phyloP scores from a whole-genome alignment of 1,140 invertebrate species.

The Drosophila lowei region DNA sequence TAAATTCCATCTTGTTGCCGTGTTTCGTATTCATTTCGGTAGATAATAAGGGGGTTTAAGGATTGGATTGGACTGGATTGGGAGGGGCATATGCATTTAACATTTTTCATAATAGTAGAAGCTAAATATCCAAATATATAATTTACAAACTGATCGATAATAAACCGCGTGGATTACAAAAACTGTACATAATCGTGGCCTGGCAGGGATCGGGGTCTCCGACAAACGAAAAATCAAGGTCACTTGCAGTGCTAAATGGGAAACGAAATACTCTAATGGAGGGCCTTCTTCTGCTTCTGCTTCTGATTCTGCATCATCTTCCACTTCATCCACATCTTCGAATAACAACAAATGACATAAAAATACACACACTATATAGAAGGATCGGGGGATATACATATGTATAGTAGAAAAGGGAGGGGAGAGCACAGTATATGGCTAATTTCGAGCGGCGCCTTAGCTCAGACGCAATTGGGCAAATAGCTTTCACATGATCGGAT shows the following conservation, averaged over 20 bases:
- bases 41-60: neutral
- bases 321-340: neutral
- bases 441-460: conserved; percentile 46
- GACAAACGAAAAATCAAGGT: conserved; percentile 42
- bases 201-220: conserved; percentile 7
- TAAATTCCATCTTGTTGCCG: conserved; percentile 65
- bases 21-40: conserved; percentile 19
- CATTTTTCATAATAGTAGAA: conserved; percentile 23
- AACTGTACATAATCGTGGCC: conserved; percentile 34
- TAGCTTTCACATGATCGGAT: conserved; percentile 82
- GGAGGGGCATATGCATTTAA: conserved; percentile 1
- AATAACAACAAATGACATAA: conserved; percentile 50
- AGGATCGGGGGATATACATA: neutral
- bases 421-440: conserved; percentile 33
- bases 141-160: conserved; percentile 26
- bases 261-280: conserved; percentile 60
- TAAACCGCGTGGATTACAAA: conserved; percentile 25
- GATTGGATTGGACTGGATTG: neutral
- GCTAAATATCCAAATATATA: conserved; percentile 22
- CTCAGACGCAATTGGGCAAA: conserved; percentile 67
- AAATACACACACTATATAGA: conserved; percentile 57
- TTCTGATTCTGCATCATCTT: conserved; percentile 17
- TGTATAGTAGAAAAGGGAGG: no score
- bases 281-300: conserved; percentile 41
- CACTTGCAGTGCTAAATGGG: conserved; percentile 55